Base-by-base conservation (phyloP, 2,113 vertebrate genomes). In the Sturnira hondurensis region DNA sequence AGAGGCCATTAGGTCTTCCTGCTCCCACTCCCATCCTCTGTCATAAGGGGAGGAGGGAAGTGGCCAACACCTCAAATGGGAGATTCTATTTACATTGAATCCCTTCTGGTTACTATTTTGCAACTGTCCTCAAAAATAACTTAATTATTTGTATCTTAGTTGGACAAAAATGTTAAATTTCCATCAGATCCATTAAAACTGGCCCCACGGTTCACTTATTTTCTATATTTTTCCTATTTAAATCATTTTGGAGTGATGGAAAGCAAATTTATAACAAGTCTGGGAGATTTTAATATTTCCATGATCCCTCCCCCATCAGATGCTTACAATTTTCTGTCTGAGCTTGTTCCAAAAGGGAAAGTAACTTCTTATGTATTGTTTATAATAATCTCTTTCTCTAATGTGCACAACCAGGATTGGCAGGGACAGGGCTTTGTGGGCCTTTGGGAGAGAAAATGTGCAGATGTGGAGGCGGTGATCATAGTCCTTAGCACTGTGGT, bases 261-360 rank as follows among this genome's bases (percentile, higher is more conserved):
- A 93, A 96, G 63, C 65, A 82, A 95, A 89, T 92, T 91, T 92
- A 92, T 63, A 86, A 43, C 56, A 70, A 54, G 19, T 90, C 78
- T 94, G 43, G 71, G 89, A 90, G 33, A 74, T 47, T 93, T 83
- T 65, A 83, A 65, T 76, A 63, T 90, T 88, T 74, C 73, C 63
- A 63, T 70, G 63, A 83, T 10, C 77, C 31, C 50, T 93, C 70
- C 41, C 22, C 80, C 26, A 14, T 92, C 41, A 71, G 45, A 87
- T 87, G 65, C 12, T n/a, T 54, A 22, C 80, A 68, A 90, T 58
- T 61, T 56, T 90, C 61, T 63, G n/a, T 80, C 33, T 91, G 54
- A 52, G 33, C 38, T 73, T 86, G 47, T 16, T 85, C 43, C 68
- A 70, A 87, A 93, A 85, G 13, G 50, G 78, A 65, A 92, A 54